phyloP scores from a whole-genome alignment of 2,113 vertebrate species.

The Oryzias melastigma region DNA sequence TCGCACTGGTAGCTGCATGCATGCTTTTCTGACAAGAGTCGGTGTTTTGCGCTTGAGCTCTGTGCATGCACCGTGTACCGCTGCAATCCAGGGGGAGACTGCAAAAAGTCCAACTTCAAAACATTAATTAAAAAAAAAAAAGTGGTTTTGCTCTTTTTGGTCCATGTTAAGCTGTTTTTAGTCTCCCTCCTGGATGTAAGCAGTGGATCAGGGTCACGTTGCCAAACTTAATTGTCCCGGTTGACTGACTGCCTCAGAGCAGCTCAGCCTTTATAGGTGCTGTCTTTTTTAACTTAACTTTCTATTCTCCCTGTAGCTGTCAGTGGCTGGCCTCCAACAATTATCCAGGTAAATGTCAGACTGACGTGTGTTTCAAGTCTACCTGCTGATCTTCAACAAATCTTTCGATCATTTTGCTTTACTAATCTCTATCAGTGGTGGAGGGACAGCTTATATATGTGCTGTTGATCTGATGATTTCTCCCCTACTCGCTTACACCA shows the following conservation, averaged over 20 bases:
- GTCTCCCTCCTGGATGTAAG: constrained; percentile 20
- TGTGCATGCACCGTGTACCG: constrained; percentile 57
- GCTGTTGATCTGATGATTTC: constrained; percentile 3
- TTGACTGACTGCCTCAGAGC: constrained; percentile 1
- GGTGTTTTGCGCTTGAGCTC: constrained; percentile 34
- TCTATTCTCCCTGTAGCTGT: constrained; percentile 74
- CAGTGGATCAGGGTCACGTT: constrained; percentile 11
- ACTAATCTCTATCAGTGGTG: constrained; percentile 43
- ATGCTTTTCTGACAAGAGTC: constrained; percentile 17
- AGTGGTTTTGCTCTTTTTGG: background rate
- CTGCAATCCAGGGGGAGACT: constrained; percentile 31
- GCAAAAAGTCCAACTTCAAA: constrained; percentile 6
- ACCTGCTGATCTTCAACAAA: constrained; percentile 25
- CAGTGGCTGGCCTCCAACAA: constrained; percentile 54
- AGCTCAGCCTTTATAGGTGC: constrained; percentile 4
- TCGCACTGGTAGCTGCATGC: constrained; percentile 13
- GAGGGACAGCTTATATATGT: constrained; percentile 1
- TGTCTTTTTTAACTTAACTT: constrained; percentile 60
- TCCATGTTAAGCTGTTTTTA: constrained; percentile 9
- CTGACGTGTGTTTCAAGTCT: constrained; percentile 18
- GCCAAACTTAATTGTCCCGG: constrained; percentile 10
- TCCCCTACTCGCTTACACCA: background rate
- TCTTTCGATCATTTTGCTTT: constrained; percentile 15
- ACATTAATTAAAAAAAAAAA: background rate
- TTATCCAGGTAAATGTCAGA: constrained; percentile 71